phyloP scores from a whole-genome alignment of 2,797 vertebrate genomes.

The Gambusia yucatana region DNA sequence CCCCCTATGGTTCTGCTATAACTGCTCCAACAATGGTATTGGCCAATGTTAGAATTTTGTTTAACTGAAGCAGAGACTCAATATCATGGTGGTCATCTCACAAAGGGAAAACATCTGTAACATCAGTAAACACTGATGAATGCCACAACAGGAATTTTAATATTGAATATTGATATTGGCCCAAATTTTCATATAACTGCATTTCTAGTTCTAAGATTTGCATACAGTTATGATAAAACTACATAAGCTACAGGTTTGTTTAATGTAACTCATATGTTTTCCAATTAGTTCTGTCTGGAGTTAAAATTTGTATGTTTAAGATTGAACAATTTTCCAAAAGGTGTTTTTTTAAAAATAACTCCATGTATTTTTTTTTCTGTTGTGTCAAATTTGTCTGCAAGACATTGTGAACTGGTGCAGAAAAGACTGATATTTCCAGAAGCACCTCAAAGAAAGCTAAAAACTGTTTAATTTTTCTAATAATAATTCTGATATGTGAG shows the following conservation, averaged over 20 bases:
- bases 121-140: neutral
- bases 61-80: neutral
- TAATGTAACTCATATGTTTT: constrained; percentile 2
- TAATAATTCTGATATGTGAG: constrained; percentile 5
- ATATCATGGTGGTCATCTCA: neutral
- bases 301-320: neutral
- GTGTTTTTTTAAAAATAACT: neutral
- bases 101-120: neutral
- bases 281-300: neutral
- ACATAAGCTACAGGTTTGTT: constrained; percentile 35
- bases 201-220: neutral
- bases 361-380: neutral
- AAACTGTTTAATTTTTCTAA: neutral
- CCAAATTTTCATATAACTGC: neutral
- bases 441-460: constrained; percentile 2
- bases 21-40: neutral
- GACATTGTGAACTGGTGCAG: neutral
- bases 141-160: neutral
- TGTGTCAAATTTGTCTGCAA: neutral
- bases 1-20: neutral
- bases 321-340: neutral
- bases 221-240: neutral
- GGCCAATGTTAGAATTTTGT: neutral
- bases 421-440: constrained; percentile 10
- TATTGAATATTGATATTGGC: neutral